These are phyloP conservation scores for Drosophila diplacantha DNA, from an alignment of 2,888 invertebrate genomes.

Conservation along the genomic window DNA sequence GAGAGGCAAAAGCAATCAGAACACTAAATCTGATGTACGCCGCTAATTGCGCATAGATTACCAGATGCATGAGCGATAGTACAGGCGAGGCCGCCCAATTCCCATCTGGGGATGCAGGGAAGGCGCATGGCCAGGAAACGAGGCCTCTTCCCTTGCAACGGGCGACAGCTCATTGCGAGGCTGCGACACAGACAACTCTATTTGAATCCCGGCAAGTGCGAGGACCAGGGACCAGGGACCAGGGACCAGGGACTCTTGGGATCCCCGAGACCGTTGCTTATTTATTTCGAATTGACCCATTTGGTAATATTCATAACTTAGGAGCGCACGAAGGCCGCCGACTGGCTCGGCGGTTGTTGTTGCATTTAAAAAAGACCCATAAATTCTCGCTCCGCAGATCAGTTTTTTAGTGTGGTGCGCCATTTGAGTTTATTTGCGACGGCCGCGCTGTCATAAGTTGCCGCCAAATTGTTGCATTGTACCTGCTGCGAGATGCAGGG, in stretches of 20 bases:
- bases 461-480: slow-evolving; percentile 76
- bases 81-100: slow-evolving; percentile 61
- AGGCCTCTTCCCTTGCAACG: slow-evolving; percentile 31
- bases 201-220: slow-evolving; percentile 41
- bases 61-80: slow-evolving; percentile 72
- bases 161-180: slow-evolving; percentile 73
- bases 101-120: slow-evolving; percentile 13
- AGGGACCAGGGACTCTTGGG: not conserved
- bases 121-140: slow-evolving; percentile 28
- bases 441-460: slow-evolving; percentile 73
- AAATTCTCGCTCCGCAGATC: slow-evolving; percentile 73
- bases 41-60: slow-evolving; percentile 74
- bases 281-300: slow-evolving; percentile 77
- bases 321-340: slow-evolving; percentile 64
- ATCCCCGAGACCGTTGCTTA: slow-evolving; percentile 55
- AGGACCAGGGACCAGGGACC: not conserved
- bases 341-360: slow-evolving; percentile 31
- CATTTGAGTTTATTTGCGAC: slow-evolving; percentile 64
- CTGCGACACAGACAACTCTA: slow-evolving; percentile 73
- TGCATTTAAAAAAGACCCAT: slow-evolving; percentile 62
- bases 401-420: slow-evolving; percentile 50
- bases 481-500: slow-evolving; percentile 70
- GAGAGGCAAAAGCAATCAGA: slow-evolving; percentile 64
- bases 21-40: slow-evolving; percentile 73
- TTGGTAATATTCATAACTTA: slow-evolving; percentile 78